Base-by-base conservation (phyloP, 2,888 invertebrate genomes). In the Agrochola lota region DNA sequence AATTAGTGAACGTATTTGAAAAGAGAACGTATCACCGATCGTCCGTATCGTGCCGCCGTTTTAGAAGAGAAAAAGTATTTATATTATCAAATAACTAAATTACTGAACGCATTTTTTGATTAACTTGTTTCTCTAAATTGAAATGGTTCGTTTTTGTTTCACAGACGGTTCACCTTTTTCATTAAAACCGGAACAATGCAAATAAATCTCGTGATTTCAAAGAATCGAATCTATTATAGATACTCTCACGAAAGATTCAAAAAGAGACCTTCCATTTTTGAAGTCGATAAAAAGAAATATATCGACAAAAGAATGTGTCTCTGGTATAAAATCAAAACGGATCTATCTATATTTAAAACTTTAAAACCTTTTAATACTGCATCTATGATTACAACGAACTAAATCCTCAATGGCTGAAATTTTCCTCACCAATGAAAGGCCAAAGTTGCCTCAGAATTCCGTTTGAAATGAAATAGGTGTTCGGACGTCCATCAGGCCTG, bases 381-480 rank as follows among this genome's bases (percentile, higher is more conserved):
- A 7, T 26, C 11, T 30, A 1, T 52, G 8, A 40, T 57, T 26
- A 26, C n/a, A 73, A 40, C 6, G 0, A 40, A 15, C 20, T 20
- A 23, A 66, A 12, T 46, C 66, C 35, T 46, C 15, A 26, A 7
- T 43, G 55, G 46, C 40, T 68, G 15, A 66, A 80, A 67, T 35
- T 52, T 68, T 52, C 20, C 67, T 68, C 15, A 9, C 30, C 35
- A 68, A 71, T 62, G 17, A 52, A 72, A 71, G 8, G 55, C 26
- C 43, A 66, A 69, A 69, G 40, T 73, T 49, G 73, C 64, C 71
- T 74, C 46, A 70, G 59, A 74, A 67, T 71, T 68, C 20, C n/a
- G 55, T 83, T 80, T 77, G 76, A 80, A 64, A 77, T 66, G 77
- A 67, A 80, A 81, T 83, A 81, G 78, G 81, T 81, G 83, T 80